Evolutionary conservation across 2,113 vertebrate genomes (phyloP).

Genomic region (Callithrix jacchus): DNA sequence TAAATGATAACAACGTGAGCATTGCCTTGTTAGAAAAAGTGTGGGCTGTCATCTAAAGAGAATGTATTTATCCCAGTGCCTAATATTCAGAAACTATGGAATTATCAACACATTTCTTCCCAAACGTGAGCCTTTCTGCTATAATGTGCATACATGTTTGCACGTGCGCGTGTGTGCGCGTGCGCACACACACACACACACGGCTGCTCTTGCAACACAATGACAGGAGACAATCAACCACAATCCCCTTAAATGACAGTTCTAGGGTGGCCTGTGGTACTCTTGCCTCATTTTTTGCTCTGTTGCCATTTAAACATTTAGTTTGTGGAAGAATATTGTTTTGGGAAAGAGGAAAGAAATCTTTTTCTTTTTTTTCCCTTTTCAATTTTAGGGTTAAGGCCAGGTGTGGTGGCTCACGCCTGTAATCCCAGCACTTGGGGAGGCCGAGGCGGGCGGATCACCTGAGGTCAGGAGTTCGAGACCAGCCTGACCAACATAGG

Average conservation of each 20-base stretch:
- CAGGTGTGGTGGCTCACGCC: no score
- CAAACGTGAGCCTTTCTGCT: background rate
- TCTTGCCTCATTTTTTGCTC: background rate
- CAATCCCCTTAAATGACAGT: background rate
- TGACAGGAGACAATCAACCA: background rate
- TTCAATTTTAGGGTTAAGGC: background rate
- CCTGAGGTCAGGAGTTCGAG: no score
- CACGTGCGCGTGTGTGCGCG: no score
- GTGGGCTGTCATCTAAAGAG: background rate
- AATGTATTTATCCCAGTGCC: background rate
- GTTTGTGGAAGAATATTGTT: background rate
- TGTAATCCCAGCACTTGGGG: no score
- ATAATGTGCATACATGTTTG: background rate
- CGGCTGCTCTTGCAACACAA: background rate
- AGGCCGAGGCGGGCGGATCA: no score
- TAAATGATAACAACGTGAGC: background rate
- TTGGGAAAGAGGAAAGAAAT: background rate
- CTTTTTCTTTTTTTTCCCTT: background rate
- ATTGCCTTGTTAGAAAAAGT: background rate
- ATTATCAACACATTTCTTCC: background rate
- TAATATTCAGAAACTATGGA: background rate
- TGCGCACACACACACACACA: background rate
- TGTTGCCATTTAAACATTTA: background rate
- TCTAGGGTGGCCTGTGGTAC: rapidly evolving
- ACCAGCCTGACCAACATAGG: no score